A percentile compares a stretch with the other conserved stretches of the same genome.
Conservation (phyloP, 2,113 vertebrate genomes). For the Haplochromis vanheusdeni region DNA sequence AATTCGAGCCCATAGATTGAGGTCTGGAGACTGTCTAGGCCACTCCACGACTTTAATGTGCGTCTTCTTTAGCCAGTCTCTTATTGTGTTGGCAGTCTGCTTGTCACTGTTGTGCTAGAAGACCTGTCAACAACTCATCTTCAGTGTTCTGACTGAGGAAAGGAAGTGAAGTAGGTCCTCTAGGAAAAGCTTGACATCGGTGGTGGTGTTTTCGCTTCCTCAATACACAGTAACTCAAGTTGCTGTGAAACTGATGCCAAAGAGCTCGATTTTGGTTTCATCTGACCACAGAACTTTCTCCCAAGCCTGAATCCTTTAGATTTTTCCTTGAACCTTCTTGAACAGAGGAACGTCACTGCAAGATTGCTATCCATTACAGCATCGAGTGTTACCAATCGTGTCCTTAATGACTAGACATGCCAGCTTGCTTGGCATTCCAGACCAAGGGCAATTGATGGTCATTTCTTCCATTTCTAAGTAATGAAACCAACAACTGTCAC, state of each 20-base stretch:
- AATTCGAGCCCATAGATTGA: neutral
- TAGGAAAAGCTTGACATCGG: neutral
- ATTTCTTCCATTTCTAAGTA: neutral
- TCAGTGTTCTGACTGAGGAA: neutral
- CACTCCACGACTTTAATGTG: neutral
- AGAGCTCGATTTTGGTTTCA: neutral
- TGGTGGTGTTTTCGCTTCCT: neutral
- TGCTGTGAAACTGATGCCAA: neutral
- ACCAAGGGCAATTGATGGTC: neutral
- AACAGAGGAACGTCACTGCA: neutral
- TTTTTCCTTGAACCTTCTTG: neutral
- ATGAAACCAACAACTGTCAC: neutral
- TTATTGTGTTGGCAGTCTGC: neutral
- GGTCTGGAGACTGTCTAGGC: neutral
- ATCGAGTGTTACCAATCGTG: accelerated
- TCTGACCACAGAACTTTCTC: neutral
- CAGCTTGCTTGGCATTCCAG: neutral
- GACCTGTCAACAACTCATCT: neutral
- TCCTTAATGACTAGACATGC: neutral
- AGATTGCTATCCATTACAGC: neutral
- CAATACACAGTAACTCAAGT: neutral
- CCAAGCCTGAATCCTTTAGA: neutral
- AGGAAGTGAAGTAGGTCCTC: neutral
- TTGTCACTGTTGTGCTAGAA: neutral
- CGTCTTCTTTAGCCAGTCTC: neutral